Evolutionary conservation across 2,113 vertebrate genomes (phyloP), one percentile per base, ranked within the genome.

Genomic region (Ascaphus truei): DNA sequence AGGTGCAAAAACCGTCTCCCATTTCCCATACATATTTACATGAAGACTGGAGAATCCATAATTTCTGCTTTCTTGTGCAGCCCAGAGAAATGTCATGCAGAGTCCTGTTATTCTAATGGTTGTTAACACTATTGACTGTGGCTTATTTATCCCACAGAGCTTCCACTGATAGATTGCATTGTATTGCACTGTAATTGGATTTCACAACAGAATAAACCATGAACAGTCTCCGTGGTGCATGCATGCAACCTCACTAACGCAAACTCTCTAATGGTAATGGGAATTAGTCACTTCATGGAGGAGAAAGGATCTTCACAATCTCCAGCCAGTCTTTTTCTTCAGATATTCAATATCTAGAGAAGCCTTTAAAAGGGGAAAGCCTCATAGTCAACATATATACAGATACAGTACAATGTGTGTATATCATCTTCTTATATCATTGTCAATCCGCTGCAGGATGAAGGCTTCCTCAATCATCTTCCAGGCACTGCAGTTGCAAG

Each of bases 81-180:
- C 31, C 20, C 43, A 39, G 31, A 68, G 55, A 50, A 68, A 58
- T 68, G 41, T 60, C 66, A 68, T 51, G 43, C 31, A 9, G 66
- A 59, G 66, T 50, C 55, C 55, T 68, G 55, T 50, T 58, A 37
- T 60, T 59, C 57, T 68, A 68, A 68, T 68, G 55, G 55, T 15
- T 60, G 55, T 57, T 68, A 68, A 68, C 66, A 39, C 66, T 68
- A 59, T 60, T 60, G 66, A 68, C 66, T 36, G 55, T 59, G 66
- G 31, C 43, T 59, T 68, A 41, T 60, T 68, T 68, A 59, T 59
- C 41, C 66, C 56, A 50, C 55, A 47, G 56, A 60, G 55, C 29
- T 45, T 37, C 66, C 23, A 15, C 66, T 68, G 55, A 68, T 68
- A 60, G 43, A 68, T 59, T 68, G 66, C 39, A 68, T 68, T 68